Evolutionary conservation across 2,113 vertebrate species (phyloP), one percentile per base, ranked within the genome.

Genomic region (Tonatia bakeri): DNA sequence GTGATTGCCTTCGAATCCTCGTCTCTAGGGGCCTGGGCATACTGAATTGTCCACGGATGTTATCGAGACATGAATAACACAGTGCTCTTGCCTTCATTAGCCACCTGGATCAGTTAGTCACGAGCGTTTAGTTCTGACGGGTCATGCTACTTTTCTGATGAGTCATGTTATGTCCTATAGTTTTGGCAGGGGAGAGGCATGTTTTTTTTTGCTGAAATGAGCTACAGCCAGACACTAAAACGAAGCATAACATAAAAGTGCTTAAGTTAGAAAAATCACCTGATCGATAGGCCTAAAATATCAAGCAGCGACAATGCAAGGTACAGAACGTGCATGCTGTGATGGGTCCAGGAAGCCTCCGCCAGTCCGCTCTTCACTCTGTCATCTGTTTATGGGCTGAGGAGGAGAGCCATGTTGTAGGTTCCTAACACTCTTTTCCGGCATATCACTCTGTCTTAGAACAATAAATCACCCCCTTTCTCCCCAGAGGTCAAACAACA

Each of bases 121-220:
- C 33, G 94, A 94, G 77, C 61, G 36, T 95, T 96, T 96, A 80
- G 96, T 97, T 97, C 93, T 91, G 97, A 91, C 96, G 95, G 61
- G 88, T 96, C 96, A 97, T 90, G 94, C 52, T 96, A 43, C 85
- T 95, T 98, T 97, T 96, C 94, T 96, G 97, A 98, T 97, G 97
- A 98, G 93, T 98, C 97, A 97, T 82, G 88, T 69, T 92, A 65
- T 26, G 65, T 95, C 91, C 19, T 47, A 20, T 36, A 31, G 59
- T 89, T 79, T 79, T 91, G 95, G 92, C 81, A 94, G 93, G 88
- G 28, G 83, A 86, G 73, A 95, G 38, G 22, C 77, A 76, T 95
- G 96, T 50, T 61, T 94, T 61, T 94, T 95, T 92, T 94, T 95
- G 85, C 94, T 91, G 83, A 95, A 96, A 86, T 67, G 81, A 82